Evolutionary conservation across 1,140 invertebrate species (phyloP).

Genomic region (Drosophila novamexicana): DNA sequence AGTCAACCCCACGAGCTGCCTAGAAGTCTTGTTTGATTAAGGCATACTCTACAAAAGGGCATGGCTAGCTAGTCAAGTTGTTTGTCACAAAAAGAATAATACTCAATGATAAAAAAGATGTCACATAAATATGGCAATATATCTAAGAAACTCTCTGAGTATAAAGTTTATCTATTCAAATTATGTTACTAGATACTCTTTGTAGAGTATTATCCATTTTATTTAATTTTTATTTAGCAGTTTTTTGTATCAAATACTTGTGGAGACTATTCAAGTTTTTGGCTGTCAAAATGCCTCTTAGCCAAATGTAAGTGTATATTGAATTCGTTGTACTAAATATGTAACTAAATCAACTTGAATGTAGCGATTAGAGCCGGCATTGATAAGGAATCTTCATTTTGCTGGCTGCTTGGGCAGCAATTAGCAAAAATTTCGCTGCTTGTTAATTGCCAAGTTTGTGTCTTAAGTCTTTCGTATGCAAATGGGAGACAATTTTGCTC

Average conservation of each 20-base stretch:
- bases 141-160: no score
- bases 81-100: not conserved
- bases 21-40: not conserved
- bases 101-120: no score
- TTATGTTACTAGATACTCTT: no score
- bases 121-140: no score
- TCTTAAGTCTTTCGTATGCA: constrained; percentile 72
- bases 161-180: no score
- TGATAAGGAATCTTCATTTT: constrained; percentile 57
- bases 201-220: no score
- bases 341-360: constrained; percentile 4
- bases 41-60: not conserved
- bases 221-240: no score
- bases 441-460: constrained; percentile 74
- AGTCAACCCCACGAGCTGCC: constrained; percentile 2
- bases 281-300: not conserved
- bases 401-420: constrained; percentile 58
- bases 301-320: constrained; percentile 1
- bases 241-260: no score
- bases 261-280: not conserved
- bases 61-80: not conserved
- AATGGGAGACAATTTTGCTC: constrained; percentile 59
- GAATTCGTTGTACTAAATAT: constrained; percentile 47
- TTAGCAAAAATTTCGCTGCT: constrained; percentile 70
- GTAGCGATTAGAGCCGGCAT: constrained; percentile 45